Conservation (phyloP, 2,113 vertebrate species). For the Fregetta grallaria region DNA sequence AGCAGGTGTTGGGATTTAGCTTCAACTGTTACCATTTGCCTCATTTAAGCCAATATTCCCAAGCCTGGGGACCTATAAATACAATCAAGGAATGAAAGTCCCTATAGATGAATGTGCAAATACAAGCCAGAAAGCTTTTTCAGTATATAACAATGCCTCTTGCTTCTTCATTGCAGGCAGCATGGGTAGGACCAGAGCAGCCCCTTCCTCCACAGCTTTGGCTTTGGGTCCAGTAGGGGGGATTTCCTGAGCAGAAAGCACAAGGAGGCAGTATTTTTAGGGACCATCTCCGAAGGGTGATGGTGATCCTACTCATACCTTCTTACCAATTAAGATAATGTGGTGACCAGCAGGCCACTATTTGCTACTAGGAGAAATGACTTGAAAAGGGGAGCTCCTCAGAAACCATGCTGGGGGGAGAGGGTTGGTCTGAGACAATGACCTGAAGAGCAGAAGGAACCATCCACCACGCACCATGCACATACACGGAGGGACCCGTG, state of each 20-base stretch:
- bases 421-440: background rate
- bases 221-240: background rate
- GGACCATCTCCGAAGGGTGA: background rate
- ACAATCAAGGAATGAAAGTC: background rate
- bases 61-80: background rate
- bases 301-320: background rate
- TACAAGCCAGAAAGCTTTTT: background rate
- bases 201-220: background rate
- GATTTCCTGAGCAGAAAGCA: background rate
- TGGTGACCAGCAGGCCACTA: background rate
- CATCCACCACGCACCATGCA: rapidly evolving
- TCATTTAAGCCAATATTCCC: conserved; percentile 3
- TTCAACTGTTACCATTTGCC: conserved; percentile 14
- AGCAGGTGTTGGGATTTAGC: conserved; percentile 28
- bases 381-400: background rate
- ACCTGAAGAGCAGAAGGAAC: background rate
- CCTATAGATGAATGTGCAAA: background rate
- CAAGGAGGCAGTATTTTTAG: background rate
- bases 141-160: background rate
- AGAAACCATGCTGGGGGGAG: background rate
- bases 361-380: background rate
- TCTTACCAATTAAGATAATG: background rate
- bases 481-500: background rate
- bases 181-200: background rate
- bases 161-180: background rate